Conservation (phyloP, 2,113 vertebrate genomes). For the Galeopterus variegatus region DNA sequence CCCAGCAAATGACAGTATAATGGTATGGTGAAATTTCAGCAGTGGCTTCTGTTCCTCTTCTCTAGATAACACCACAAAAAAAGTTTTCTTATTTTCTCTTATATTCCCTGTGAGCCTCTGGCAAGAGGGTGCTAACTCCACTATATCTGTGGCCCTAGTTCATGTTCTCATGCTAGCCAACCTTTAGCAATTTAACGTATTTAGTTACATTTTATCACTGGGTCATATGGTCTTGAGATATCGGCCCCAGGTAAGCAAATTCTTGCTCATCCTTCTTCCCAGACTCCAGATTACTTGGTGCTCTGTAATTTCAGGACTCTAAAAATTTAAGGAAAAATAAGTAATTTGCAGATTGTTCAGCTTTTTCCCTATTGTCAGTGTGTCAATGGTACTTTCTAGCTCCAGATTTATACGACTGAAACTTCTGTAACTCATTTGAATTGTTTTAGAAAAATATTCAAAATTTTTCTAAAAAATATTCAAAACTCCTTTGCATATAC, state of each 20-base stretch:
- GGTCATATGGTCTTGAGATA: neutral
- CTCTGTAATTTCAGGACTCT: neutral
- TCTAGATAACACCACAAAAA: neutral
- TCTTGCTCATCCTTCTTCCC: neutral
- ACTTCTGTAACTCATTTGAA: neutral
- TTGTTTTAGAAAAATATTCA: neutral
- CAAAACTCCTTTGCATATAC: neutral
- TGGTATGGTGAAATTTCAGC: neutral
- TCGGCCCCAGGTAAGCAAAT: neutral
- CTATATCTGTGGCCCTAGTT: neutral
- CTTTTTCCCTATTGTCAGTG: neutral
- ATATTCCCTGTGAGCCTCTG: neutral
- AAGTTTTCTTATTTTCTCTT: neutral
- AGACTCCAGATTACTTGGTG: neutral
- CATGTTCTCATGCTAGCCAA: neutral
- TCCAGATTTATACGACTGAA: neutral
- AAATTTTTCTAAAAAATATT: no score
- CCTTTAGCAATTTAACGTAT: neutral
- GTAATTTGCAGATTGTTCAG: neutral
- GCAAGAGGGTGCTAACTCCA: neutral
- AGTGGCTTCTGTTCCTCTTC: neutral
- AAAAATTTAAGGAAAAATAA: neutral
- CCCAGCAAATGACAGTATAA: neutral
- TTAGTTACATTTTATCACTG: neutral
- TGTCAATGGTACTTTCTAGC: neutral